Conservation (phyloP, 2,888 invertebrate species). For the Piscicola geometra region DNA sequence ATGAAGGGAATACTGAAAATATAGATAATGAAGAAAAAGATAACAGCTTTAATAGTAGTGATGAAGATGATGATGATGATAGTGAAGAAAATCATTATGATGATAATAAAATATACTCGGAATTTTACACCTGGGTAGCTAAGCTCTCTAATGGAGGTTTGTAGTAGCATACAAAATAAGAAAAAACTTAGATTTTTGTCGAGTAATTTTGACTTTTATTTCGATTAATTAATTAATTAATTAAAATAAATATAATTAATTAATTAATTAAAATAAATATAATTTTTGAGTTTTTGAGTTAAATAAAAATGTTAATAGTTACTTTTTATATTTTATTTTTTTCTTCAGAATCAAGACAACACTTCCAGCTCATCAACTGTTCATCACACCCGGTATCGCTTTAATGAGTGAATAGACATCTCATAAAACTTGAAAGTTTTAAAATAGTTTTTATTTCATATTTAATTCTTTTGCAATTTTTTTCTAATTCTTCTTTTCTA, state of each 20-base stretch:
- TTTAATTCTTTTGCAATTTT: background rate
- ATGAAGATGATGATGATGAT: background rate
- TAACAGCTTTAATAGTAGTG: background rate
- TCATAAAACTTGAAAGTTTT: no score
- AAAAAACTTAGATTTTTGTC: no score
- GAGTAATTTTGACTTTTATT: no score
- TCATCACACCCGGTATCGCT: background rate
- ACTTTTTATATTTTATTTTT: no score
- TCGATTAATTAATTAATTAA: no score
- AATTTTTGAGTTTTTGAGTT: no score
- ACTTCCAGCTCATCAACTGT: conserved; percentile 4
- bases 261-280: no score
- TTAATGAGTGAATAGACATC: background rate
- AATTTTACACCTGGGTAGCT: background rate
- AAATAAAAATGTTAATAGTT: no score
- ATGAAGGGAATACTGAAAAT: background rate
- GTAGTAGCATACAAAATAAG: background rate
- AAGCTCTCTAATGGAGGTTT: conserved; percentile 7
- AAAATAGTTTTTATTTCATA: no score
- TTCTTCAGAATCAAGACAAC: background rate
- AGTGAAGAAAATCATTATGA: background rate
- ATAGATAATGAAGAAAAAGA: background rate
- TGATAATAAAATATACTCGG: background rate
- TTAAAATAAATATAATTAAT: no score
- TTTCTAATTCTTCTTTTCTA: background rate